phyloP scores from a whole-genome alignment of 2,113 vertebrate species.

The Cottus gobio region DNA sequence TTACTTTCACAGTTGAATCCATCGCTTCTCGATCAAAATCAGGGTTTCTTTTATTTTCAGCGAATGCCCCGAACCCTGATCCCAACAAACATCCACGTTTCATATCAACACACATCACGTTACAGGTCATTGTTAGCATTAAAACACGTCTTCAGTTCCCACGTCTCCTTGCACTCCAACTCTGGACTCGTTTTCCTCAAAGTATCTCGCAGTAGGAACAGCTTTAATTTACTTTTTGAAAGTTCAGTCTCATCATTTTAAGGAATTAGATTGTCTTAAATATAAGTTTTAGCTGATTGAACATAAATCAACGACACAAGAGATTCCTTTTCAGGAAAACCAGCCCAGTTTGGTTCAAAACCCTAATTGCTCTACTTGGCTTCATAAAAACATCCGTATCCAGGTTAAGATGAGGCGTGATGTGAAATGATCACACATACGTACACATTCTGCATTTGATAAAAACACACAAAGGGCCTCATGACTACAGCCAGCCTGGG shows the following conservation, averaged over 20 bases:
- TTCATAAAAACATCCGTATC: constrained; percentile 22
- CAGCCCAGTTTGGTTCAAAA: constrained; percentile 37
- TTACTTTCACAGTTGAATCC: constrained; percentile 71
- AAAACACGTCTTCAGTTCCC: constrained; percentile 45
- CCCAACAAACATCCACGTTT: constrained; percentile 58
- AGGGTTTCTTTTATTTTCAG: not conserved
- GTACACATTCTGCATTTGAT: constrained; percentile 23
- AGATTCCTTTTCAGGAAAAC: constrained; percentile 47
- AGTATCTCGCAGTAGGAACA: not conserved
- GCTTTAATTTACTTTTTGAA: not conserved
- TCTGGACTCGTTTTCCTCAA: constrained; percentile 48
- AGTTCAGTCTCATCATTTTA: not conserved
- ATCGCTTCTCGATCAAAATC: constrained; percentile 38
- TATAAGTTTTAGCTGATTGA: constrained; percentile 1
- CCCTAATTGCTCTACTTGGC: constrained; percentile 42
- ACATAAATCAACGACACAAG: not conserved
- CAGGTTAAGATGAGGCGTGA: constrained; percentile 64
- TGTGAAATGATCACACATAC: constrained; percentile 54
- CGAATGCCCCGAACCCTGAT: constrained; percentile 4
- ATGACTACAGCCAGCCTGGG: constrained; percentile 26
- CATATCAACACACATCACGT: constrained; percentile 54
- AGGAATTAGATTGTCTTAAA: not conserved
- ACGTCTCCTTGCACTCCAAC: constrained; percentile 6
- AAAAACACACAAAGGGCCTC: constrained; percentile 42
- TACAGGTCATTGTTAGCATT: constrained; percentile 48